phyloP scores from a whole-genome alignment of 1,140 invertebrate species.

The Hylaeus volcanicus region DNA sequence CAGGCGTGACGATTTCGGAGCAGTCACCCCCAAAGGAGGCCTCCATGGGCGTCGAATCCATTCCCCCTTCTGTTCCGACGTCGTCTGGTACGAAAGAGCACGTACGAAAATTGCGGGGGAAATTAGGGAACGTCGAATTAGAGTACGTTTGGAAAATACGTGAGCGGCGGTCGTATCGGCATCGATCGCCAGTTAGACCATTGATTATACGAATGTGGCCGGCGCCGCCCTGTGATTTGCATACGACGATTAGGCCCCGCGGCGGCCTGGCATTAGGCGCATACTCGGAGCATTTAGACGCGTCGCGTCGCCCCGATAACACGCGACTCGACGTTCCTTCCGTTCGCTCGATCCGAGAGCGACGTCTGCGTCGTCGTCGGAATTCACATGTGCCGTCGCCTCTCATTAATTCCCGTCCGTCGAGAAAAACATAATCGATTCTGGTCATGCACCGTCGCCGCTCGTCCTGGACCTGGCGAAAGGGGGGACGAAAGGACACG shows the following conservation, averaged over 20 bases:
- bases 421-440: conserved; percentile 64
- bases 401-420: conserved; percentile 57
- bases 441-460: conserved; percentile 30
- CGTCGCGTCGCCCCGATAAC: conserved; percentile 64
- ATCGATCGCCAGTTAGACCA: conserved; percentile 65
- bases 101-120: conserved; percentile 40
- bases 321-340: conserved; percentile 56
- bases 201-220: conserved; percentile 72
- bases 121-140: conserved; percentile 52
- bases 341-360: conserved; percentile 22
- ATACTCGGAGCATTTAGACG: conserved; percentile 68
- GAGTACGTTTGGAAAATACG: conserved; percentile 58
- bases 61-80: not conserved
- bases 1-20: not conserved
- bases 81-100: conserved; percentile 38
- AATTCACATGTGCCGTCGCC: conserved; percentile 52
- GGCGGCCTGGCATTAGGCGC: conserved; percentile 68
- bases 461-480: not conserved
- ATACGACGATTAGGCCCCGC: conserved; percentile 73
- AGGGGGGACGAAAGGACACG: not conserved
- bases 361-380: conserved; percentile 13
- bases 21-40: not conserved
- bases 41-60: not conserved
- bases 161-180: conserved; percentile 56
- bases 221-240: conserved; percentile 72